phyloP scores from a whole-genome alignment of 2,113 vertebrate genomes.

The Desmodus rotundus region DNA sequence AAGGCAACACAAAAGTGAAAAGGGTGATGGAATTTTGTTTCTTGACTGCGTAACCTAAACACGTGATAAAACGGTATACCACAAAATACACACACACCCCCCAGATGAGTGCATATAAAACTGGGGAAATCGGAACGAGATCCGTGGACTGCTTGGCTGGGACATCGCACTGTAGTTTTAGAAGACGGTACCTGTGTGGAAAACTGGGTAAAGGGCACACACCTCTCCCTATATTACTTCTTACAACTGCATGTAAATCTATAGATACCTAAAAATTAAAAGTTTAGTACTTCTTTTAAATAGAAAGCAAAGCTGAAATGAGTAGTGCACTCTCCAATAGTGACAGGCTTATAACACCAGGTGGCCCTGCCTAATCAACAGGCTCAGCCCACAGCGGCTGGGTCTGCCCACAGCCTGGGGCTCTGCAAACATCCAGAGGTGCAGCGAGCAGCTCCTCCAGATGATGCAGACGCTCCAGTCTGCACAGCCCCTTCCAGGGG shows the following conservation, averaged over 20 bases:
- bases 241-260: neutral
- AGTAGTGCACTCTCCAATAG: neutral
- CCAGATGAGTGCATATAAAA: neutral
- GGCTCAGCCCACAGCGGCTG: neutral
- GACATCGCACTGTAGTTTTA: neutral
- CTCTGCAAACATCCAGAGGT: neutral
- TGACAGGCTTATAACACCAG: neutral
- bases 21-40: neutral
- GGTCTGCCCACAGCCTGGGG: neutral
- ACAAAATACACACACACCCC: neutral
- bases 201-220: neutral
- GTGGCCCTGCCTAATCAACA: neutral
- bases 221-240: neutral
- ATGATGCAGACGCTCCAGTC: neutral
- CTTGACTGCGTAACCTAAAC: neutral
- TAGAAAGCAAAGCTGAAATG: neutral
- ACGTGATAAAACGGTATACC: neutral
- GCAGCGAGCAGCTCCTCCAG: neutral
- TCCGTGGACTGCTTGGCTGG: neutral
- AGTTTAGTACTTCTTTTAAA: neutral
- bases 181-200: neutral
- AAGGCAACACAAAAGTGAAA: neutral
- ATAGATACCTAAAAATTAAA: neutral
- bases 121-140: neutral
- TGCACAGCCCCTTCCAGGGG: neutral